phyloP scores from a whole-genome alignment of 2,888 invertebrate species.

The Melieria picta region DNA sequence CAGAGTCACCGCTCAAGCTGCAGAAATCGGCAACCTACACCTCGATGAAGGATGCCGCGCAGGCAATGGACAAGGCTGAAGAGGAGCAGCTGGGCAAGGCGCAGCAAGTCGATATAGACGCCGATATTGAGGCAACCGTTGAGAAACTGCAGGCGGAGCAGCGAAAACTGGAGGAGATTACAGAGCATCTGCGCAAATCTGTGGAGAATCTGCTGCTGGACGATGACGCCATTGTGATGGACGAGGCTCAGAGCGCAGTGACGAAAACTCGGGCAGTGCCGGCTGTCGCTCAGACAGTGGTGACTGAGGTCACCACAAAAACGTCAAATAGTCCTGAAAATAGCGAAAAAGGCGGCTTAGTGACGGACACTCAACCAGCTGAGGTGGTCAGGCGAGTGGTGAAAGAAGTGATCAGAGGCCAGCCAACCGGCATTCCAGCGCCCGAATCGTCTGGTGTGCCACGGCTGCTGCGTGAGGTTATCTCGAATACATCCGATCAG shows the following conservation, averaged over 20 bases:
- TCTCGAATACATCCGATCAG: not conserved
- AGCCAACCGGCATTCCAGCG: not conserved
- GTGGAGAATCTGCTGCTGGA: constrained; percentile 57
- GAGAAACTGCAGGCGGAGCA: constrained; percentile 58
- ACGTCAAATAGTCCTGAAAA: not conserved
- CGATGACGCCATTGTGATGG: constrained; percentile 41
- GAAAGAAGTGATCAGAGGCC: not conserved
- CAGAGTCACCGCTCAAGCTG: constrained; percentile 51
- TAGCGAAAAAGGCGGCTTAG: too few relatives aligned
- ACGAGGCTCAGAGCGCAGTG: not conserved
- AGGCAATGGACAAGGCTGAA: constrained; percentile 21
- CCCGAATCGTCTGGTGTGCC: not conserved
- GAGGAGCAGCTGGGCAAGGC: constrained; percentile 2
- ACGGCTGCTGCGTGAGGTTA: not conserved
- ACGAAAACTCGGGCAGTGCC: not conserved
- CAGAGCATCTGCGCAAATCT: constrained; percentile 58
- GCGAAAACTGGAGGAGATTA: constrained; percentile 58
- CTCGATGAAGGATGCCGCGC: constrained; percentile 53
- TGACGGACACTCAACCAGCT: too few relatives aligned
- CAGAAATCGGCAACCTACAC: constrained; percentile 60
- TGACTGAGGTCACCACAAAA: not conserved
- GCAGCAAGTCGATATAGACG: not conserved
- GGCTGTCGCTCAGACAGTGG: constrained; percentile 4
- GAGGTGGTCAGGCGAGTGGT: not conserved
- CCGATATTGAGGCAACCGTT: constrained; percentile 34